Evolutionary conservation across 2,888 invertebrate genomes (phyloP).

Genomic region (Apoda limacodes): DNA sequence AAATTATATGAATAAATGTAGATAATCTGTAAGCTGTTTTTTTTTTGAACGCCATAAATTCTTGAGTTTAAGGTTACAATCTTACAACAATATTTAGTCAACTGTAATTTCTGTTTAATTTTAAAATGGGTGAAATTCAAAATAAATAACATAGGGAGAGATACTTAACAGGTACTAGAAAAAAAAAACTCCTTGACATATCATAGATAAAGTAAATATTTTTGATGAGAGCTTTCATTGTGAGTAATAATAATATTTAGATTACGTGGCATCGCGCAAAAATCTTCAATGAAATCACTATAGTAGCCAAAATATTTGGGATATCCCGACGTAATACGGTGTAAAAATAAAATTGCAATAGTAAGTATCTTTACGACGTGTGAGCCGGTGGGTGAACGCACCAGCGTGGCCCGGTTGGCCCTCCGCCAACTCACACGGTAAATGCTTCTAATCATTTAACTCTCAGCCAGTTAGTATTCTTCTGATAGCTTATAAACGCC

Average conservation of each 20-base stretch:
- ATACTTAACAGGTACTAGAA: background rate
- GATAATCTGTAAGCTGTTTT: no score
- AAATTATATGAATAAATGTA: no score
- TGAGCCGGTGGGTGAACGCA: conserved; percentile 55
- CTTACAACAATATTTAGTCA: no score
- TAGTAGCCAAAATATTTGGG: conserved; percentile 27
- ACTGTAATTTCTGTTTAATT: no score
- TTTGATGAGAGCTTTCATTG: no score
- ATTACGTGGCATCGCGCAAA: no score
- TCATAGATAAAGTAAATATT: no score
- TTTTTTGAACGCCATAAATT: no score
- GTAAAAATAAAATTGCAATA: conserved; percentile 41
- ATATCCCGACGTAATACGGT: conserved; percentile 31
- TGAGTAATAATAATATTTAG: no score
- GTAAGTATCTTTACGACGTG: conserved; percentile 35
- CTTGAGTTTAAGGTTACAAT: no score
- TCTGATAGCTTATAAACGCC: conserved; percentile 55
- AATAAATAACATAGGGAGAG: no score
- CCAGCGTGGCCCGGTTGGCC: conserved; percentile 60
- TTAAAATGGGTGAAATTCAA: no score
- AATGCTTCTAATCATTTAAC: conserved; percentile 58
- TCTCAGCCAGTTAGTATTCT: conserved; percentile 51
- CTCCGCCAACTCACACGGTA: conserved; percentile 60
- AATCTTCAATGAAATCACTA: background rate
- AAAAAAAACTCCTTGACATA: background rate